Evolutionary conservation across 2,113 vertebrate genomes (phyloP).

Genomic region (Serilophus lunatus): DNA sequence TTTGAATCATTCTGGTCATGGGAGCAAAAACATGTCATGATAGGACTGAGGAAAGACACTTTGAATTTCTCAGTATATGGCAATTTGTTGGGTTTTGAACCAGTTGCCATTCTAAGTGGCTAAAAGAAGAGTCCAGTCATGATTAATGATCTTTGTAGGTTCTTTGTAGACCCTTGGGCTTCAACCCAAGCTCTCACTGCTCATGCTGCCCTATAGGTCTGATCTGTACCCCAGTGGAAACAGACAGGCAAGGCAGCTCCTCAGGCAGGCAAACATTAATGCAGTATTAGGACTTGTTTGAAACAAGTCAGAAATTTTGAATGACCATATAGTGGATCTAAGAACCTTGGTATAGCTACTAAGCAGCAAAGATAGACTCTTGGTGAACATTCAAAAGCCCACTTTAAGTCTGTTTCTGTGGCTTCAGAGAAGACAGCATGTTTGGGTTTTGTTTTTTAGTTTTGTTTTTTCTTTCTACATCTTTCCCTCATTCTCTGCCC

Average conservation of each 20-base stretch:
- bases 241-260: background rate
- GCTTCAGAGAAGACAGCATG: background rate
- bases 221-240: background rate
- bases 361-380: background rate
- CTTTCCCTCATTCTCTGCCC: background rate
- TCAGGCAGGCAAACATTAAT: background rate
- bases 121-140: background rate
- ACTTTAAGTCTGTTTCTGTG: background rate
- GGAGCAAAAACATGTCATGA: background rate
- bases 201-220: background rate
- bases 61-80: background rate
- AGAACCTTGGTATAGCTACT: background rate
- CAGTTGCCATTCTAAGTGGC: background rate
- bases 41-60: background rate
- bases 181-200: background rate
- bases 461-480: background rate
- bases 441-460: background rate
- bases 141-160: background rate
- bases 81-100: background rate
- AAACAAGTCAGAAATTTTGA: background rate
- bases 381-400: background rate
- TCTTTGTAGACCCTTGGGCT: background rate
- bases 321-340: background rate
- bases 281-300: background rate
- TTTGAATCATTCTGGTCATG: background rate